These are phyloP conservation scores for Caretta caretta DNA, from an alignment of 2,113 vertebrate genomes.

Conservation along the genomic window DNA sequence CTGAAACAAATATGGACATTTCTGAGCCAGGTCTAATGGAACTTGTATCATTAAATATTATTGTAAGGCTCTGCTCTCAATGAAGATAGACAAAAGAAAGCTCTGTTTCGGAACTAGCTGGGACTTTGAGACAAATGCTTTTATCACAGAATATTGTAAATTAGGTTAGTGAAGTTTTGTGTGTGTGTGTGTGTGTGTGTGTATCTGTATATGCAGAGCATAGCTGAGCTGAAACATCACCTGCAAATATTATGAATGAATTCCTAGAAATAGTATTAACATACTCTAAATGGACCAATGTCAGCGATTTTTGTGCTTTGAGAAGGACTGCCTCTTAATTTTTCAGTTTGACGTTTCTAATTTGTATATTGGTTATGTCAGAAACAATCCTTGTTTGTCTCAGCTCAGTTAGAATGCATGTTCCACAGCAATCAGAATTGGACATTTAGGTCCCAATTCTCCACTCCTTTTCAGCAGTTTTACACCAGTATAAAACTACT, in stretches of 20 bases:
- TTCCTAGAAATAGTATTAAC: neutral
- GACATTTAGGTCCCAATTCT: neutral
- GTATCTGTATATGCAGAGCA: neutral
- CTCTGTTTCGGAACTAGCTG: neutral
- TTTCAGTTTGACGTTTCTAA: neutral
- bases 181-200: neutral
- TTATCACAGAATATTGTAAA: neutral
- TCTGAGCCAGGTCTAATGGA: slow-evolving; percentile 57
- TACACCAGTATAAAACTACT: neutral
- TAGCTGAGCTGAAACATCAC: neutral
- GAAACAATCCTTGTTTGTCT: neutral
- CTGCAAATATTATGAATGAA: neutral
- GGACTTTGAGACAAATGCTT: neutral
- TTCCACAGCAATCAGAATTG: neutral
- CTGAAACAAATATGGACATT: slow-evolving; percentile 1
- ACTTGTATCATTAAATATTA: slow-evolving; percentile 34
- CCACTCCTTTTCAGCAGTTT: neutral
- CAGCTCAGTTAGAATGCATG: rapidly evolving
- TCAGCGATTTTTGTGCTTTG: neutral
- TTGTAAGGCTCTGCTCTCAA: slow-evolving; percentile 33
- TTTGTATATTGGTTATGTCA: neutral
- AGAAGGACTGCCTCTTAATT: neutral
- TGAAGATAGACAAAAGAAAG: neutral
- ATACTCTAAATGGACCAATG: neutral
- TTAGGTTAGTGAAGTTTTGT: neutral